phyloP scores from a whole-genome alignment of 2,113 vertebrate species.

The Leptobrachium leishanense region DNA sequence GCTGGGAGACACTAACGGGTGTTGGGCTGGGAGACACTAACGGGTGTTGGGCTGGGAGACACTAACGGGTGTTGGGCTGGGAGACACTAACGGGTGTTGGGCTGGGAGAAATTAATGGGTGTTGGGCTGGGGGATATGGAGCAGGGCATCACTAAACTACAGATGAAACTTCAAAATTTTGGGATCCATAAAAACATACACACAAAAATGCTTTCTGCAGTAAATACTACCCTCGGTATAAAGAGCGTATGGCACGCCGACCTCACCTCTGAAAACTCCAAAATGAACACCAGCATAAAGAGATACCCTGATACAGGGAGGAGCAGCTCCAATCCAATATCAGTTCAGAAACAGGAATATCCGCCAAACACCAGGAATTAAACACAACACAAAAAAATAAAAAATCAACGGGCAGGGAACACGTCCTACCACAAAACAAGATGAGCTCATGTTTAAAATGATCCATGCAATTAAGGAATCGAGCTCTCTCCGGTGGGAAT shows the following conservation, averaged over 20 bases:
- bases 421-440: conserved; percentile 32
- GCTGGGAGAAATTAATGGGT: too few species aligned
- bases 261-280: not conserved
- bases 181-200: too few species aligned
- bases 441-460: conserved; percentile 46
- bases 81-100: too few species aligned
- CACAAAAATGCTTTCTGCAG: too few species aligned
- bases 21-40: too few species aligned
- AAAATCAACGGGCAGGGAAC: conserved; percentile 25
- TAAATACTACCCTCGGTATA: too few species aligned
- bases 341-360: conserved; percentile 19
- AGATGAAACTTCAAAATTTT: too few species aligned
- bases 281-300: not conserved
- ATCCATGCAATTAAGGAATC: conserved; percentile 43
- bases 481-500: conserved; percentile 32
- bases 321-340: not conserved
- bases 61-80: too few species aligned
- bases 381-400: conserved; percentile 1
- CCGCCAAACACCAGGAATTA: conserved; percentile 12
- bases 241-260: not conserved
- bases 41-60: too few species aligned
- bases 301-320: not conserved
- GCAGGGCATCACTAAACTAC: too few species aligned
- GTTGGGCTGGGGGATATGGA: too few species aligned
- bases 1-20: too few species aligned